Base-by-base conservation (phyloP, 2,113 vertebrate genomes). In the Anolis sagrei region DNA sequence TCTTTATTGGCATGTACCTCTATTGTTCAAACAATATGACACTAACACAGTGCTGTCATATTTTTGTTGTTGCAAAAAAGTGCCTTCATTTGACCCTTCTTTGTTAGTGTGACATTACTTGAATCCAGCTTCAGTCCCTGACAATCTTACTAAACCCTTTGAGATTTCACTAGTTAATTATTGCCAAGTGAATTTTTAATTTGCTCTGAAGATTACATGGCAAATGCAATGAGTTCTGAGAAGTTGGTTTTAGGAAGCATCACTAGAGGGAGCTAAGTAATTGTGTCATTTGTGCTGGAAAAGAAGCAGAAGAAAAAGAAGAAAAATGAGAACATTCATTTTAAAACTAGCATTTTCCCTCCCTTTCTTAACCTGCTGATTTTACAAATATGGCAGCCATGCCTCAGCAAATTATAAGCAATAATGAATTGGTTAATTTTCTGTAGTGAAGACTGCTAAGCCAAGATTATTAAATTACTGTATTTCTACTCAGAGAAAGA, bases 181-280 rank as follows among this genome's bases (percentile, higher is more conserved):
- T 95, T 94, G 89, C 93, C 91, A 89, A 95, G 90, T 93, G 93
- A 95, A 96, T 95, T 95, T 96, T 96, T 96, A 96, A 97, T 96
- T 95, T 95, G 91, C 87, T 96, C 82, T 79, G 89, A 90, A 95
- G 95, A 96, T 94, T 95, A 74, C 92, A 76, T 80, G 91, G 93
- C 91, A 90, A 93, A 72, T 7, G 83, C 75, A 29, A 84, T 93
- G 94, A 94, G 95, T 95, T 92, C 88, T 39, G 86, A 88, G 92
- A 85, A 89, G 93, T 94, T 94, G 94, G 93, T 97, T 94, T 96
- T 90, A 90, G 90, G 93, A 95, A 92, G 91, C 82, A 94, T 91
- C 98, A 98, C 98, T 97, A 98, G 99, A 99, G 98, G 98, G 98
- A 95, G 98, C 97, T 98, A 97, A 97, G 97, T 94, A 97, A 97